phyloP scores from a whole-genome alignment of 2,797 vertebrate species.

The Tinamus major region DNA sequence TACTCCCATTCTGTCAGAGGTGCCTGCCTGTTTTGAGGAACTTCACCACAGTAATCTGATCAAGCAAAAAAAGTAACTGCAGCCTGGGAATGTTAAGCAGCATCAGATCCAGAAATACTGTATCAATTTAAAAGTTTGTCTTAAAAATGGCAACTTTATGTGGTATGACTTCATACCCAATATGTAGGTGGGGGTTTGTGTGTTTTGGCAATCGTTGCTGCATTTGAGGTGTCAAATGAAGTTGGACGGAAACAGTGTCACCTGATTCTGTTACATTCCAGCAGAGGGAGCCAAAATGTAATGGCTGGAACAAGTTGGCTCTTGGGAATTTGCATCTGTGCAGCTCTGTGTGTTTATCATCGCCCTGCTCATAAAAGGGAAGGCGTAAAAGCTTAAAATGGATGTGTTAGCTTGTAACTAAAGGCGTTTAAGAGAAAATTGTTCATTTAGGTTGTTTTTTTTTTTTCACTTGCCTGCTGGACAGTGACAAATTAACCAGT shows the following conservation, averaged over 20 bases:
- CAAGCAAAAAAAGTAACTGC: not conserved
- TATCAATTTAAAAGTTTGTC: not conserved
- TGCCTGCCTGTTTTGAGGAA: not conserved
- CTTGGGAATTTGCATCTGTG: not conserved
- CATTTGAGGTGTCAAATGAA: not conserved
- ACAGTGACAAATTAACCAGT: not conserved
- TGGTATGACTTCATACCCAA: not conserved
- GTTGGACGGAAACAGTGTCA: not conserved
- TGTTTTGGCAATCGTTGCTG: not conserved
- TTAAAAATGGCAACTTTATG: not conserved
- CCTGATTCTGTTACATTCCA: not conserved
- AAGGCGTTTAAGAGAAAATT: not conserved
- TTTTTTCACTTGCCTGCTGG: not conserved
- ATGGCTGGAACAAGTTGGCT: not conserved
- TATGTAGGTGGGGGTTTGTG: not conserved
- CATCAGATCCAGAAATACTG: not conserved
- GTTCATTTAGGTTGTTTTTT: not conserved
- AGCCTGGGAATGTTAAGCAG: not conserved
- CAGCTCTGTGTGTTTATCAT: not conserved
- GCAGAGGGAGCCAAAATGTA: slow-evolving; percentile 73
- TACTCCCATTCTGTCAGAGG: not conserved
- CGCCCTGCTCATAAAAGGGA: not conserved
- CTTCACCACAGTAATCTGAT: not conserved
- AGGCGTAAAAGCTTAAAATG: not conserved
- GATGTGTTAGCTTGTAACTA: not conserved